Conservation (phyloP, 2,888 invertebrate species). For the Smittia sp. region DNA sequence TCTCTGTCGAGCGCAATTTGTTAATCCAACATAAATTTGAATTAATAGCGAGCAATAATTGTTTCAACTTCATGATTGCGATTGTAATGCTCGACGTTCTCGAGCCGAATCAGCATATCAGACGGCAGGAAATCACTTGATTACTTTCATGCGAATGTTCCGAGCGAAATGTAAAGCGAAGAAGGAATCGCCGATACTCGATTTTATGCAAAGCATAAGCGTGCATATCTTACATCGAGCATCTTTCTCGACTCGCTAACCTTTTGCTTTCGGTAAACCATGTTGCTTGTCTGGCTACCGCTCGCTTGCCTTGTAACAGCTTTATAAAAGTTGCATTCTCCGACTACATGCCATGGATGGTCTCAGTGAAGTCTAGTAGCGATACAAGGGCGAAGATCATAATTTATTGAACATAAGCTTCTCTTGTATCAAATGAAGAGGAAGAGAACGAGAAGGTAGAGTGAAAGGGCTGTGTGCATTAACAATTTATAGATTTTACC, state of each 20-base stretch:
- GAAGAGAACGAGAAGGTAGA: too few species aligned
- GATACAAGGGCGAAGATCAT: slow-evolving; percentile 12
- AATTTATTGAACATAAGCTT: slow-evolving; percentile 20
- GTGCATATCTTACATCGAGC: slow-evolving; percentile 12
- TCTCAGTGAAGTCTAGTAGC: slow-evolving; percentile 17
- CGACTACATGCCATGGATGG: neutral
- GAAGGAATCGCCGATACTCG: neutral
- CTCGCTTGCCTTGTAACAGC: slow-evolving; percentile 14
- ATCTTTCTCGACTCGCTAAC: slow-evolving; percentile 22
- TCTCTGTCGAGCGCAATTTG: neutral
- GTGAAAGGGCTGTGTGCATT: neutral
- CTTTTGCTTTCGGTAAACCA: slow-evolving; percentile 20
- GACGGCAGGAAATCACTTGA: slow-evolving; percentile 18
- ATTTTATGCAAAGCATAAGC: slow-evolving; percentile 17
- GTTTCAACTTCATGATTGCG: neutral
- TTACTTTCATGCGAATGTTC: slow-evolving; percentile 1
- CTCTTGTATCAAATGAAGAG: too few species aligned
- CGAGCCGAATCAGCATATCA: neutral
- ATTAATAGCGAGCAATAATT: slow-evolving; percentile 1
- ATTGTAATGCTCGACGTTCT: neutral
- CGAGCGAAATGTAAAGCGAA: slow-evolving; percentile 6
- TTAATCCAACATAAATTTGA: slow-evolving; percentile 16
- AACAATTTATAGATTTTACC: slow-evolving; percentile 28
- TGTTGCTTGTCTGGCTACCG: slow-evolving; percentile 20
- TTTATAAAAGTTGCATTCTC: slow-evolving; percentile 15